These are phyloP conservation scores for Tetraneura akinire DNA, from an alignment of 1,140 invertebrate species.

Conservation along the genomic window DNA sequence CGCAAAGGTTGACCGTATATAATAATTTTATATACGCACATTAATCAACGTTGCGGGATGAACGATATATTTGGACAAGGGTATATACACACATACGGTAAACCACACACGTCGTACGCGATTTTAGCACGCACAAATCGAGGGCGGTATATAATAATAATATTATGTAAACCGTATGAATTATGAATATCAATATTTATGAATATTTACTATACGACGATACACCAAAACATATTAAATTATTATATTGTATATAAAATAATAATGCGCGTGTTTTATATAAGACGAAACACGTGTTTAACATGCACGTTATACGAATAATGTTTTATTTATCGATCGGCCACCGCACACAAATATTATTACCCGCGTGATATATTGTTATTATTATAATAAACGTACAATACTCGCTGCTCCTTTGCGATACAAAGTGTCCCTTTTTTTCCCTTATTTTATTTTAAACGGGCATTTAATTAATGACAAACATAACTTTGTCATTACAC, in stretches of 20 bases:
- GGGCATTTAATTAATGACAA: slow-evolving; percentile 25
- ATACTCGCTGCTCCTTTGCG: no score
- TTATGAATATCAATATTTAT: slow-evolving; percentile 8
- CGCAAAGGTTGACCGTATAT: no score
- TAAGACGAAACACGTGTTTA: no score
- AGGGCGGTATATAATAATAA: no score
- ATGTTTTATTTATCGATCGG: no score
- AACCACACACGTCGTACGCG: slow-evolving; percentile 1
- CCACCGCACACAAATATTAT: background rate
- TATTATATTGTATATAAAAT: no score
- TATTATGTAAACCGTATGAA: background rate
- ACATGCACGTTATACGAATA: no score
- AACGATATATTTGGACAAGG: slow-evolving; percentile 34
- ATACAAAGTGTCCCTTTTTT: background rate
- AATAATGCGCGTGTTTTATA: no score
- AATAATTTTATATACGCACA: no score
- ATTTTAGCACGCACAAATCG: background rate
- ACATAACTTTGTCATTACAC: slow-evolving; percentile 8
- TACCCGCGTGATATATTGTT: background rate
- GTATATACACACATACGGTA: no score
- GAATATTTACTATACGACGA: slow-evolving; percentile 12
- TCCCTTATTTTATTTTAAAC: background rate
- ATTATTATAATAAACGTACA: no score
- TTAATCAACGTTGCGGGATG: slow-evolving; percentile 16
- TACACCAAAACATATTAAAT: no score